Evolutionary conservation across 1,140 invertebrate genomes (phyloP).

Genomic region (Caerostris extrusa): DNA sequence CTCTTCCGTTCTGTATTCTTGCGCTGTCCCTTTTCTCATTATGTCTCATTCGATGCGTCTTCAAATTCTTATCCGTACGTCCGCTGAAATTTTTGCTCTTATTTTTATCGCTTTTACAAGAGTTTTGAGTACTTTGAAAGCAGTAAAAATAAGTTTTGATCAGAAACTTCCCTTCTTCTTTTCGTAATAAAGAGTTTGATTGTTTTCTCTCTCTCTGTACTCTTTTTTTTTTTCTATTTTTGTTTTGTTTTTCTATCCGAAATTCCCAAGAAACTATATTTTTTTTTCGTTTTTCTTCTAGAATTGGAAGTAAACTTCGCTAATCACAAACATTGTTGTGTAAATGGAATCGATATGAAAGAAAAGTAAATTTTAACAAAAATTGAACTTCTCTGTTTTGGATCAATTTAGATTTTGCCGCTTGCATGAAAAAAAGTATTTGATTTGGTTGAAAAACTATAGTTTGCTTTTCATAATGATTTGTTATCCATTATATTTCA

Average conservation of each 20-base stretch:
- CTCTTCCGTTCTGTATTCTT: conserved; percentile 28
- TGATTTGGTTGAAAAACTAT: too few relatives aligned
- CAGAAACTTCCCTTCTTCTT: conserved; percentile 63
- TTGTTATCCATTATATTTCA: too few relatives aligned
- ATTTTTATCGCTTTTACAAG: conserved; percentile 68
- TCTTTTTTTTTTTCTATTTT: not conserved
- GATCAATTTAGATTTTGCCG: too few relatives aligned
- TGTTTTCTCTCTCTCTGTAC: not conserved
- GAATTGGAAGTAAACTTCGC: not conserved
- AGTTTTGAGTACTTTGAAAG: conserved; percentile 76
- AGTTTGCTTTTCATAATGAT: too few relatives aligned
- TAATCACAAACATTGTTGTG: not conserved
- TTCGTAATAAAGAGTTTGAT: conserved; percentile 74
- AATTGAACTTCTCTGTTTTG: too few relatives aligned
- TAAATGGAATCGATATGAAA: not conserved
- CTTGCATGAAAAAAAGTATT: too few relatives aligned
- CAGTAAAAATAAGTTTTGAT: conserved; percentile 77
- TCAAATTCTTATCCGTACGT: conserved; percentile 59
- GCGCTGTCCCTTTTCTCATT: conserved; percentile 63
- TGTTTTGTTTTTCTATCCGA: not conserved
- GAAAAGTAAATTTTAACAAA: too few relatives aligned
- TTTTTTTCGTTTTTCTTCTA: not conserved
- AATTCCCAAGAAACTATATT: not conserved
- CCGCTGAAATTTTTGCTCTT: conserved; percentile 57
- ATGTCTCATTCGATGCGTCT: conserved; percentile 69